These are phyloP conservation scores for Macrosoma leucophasiata DNA, from an alignment of 2,888 invertebrate species.

Conservation along the genomic window DNA sequence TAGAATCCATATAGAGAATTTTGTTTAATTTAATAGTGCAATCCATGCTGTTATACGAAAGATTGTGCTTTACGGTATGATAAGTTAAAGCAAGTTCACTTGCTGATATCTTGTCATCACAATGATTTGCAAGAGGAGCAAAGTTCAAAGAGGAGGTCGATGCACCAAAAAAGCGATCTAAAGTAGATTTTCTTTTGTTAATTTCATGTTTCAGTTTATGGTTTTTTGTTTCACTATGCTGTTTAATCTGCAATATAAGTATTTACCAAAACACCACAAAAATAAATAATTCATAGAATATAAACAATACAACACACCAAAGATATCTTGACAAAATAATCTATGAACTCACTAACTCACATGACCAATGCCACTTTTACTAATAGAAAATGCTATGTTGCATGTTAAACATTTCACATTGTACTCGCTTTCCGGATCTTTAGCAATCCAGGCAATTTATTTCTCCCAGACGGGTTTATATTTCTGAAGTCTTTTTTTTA, in stretches of 20 bases:
- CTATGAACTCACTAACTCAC: slow-evolving; percentile 1
- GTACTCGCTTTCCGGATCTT: slow-evolving; percentile 3
- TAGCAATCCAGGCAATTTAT: slow-evolving; percentile 3
- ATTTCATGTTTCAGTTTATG: slow-evolving; percentile 5
- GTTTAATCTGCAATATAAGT: slow-evolving; percentile 5
- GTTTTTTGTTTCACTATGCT: slow-evolving; percentile 3
- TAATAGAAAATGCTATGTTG: slow-evolving; percentile 2
- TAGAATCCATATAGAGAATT: slow-evolving; percentile 10
- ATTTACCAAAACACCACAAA: slow-evolving; percentile 2
- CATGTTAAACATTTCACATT: slow-evolving; percentile 4
- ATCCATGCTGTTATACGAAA: slow-evolving; percentile 28
- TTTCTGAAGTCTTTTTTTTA: no score
- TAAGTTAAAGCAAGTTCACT: slow-evolving; percentile 22
- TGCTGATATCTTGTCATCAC: slow-evolving; percentile 5
- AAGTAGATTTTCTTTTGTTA: neutral
- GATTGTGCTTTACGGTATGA: slow-evolving; percentile 28
- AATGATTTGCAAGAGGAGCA: neutral
- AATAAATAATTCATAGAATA: slow-evolving; percentile 1
- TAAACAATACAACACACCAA: neutral
- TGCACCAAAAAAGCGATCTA: slow-evolving; percentile 1
- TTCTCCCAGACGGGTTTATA: slow-evolving; percentile 1
- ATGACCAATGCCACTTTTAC: slow-evolving; percentile 4
- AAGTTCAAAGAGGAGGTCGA: no score
- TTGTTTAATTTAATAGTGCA: slow-evolving; percentile 14
- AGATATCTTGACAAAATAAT: slow-evolving; percentile 1